Evolutionary conservation across 2,888 invertebrate species (phyloP).

Genomic region (Caenorhabditis parvicauda): DNA sequence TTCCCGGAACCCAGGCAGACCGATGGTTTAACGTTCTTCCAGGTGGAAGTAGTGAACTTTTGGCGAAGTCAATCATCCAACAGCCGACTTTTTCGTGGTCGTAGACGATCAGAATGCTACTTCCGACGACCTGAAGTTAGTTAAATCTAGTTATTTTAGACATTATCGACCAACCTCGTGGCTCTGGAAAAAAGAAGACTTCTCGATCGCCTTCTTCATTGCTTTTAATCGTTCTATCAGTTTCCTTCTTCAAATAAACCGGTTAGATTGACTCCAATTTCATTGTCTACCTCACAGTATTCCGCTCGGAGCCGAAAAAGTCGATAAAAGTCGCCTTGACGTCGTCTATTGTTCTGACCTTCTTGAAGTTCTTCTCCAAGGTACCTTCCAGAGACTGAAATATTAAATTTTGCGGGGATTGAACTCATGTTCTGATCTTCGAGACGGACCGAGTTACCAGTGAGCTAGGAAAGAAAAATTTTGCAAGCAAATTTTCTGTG

Average conservation of each 20-base stretch:
- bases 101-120: slow-evolving; percentile 88
- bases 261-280: too few species aligned
- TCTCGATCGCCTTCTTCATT: slow-evolving; percentile 78
- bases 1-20: slow-evolving; percentile 83
- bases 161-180: slow-evolving; percentile 74
- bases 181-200: slow-evolving; percentile 81
- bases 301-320: slow-evolving; percentile 57
- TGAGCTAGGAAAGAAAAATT: too few species aligned
- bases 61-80: slow-evolving; percentile 97
- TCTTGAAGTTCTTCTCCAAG: slow-evolving; percentile 77
- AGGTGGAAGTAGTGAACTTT: slow-evolving; percentile 76
- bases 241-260: too few species aligned
- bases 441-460: too few species aligned
- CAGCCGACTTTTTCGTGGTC: slow-evolving; percentile 83
- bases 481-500: too few species aligned
- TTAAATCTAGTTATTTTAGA: neutral
- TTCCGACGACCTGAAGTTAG: slow-evolving; percentile 76
- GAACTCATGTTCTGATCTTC: too few species aligned
- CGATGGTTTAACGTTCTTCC: slow-evolving; percentile 73
- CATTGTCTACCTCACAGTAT: too few species aligned
- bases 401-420: too few species aligned
- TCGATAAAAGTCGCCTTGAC: slow-evolving; percentile 48
- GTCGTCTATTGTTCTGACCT: slow-evolving; percentile 77
- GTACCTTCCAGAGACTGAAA: slow-evolving; percentile 52
- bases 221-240: slow-evolving; percentile 76